Percentiles rank a stretch among this genome's conserved stretches.
Conservation (phyloP, 2,888 invertebrate genomes). For the Zhuqinia jingwanae region DNA sequence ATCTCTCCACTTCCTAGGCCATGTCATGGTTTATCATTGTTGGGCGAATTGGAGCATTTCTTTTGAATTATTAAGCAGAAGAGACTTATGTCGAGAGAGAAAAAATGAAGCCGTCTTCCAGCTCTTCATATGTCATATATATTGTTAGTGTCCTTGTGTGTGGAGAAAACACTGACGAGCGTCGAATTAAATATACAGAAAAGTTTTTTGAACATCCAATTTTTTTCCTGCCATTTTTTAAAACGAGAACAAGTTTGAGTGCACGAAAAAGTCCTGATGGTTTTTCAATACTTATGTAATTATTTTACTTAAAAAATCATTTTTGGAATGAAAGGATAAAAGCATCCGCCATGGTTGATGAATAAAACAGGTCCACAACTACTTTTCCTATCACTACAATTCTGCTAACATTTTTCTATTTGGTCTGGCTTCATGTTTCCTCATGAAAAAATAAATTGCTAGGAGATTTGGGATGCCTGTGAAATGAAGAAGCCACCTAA, state of each 20-base stretch:
- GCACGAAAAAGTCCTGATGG: background rate
- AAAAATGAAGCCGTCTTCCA: too few species aligned
- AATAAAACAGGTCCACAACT: background rate
- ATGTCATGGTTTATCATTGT: background rate
- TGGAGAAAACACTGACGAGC: too few species aligned
- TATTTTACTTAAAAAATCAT: conserved; percentile 8
- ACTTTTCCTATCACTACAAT: background rate
- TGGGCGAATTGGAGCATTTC: conserved; percentile 14
- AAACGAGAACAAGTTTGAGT: background rate
- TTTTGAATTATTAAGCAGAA: background rate
- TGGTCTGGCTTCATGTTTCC: too few species aligned
- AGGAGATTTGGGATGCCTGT: too few species aligned
- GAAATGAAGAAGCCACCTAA: too few species aligned
- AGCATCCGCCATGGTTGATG: background rate
- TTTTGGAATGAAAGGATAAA: conserved; percentile 2
- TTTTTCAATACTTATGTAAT: conserved; percentile 13
- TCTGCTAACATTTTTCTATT: too few species aligned
- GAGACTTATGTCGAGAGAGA: background rate
- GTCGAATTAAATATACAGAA: background rate
- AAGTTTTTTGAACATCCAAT: conserved; percentile 4
- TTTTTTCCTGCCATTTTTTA: background rate
- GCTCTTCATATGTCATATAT: too few species aligned
- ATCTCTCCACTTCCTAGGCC: background rate
- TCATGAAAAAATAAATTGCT: too few species aligned
- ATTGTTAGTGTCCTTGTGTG: too few species aligned